phyloP scores from a whole-genome alignment of 2,113 vertebrate genomes.

The Rhabdomys dilectus region DNA sequence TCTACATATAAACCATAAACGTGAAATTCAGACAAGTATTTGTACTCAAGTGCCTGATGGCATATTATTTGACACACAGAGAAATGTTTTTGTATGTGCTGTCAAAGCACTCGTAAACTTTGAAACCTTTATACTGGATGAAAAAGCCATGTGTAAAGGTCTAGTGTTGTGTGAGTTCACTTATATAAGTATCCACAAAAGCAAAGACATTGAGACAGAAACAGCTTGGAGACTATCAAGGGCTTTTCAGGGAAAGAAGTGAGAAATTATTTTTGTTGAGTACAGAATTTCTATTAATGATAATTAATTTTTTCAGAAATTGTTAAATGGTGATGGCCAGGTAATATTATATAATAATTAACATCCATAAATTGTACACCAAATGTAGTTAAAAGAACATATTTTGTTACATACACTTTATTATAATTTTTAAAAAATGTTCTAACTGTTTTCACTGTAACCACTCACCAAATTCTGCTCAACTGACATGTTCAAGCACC shows the following conservation, averaged over 20 bases:
- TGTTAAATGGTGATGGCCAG: neutral
- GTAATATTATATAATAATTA: neutral
- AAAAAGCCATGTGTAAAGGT: neutral
- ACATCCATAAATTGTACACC: neutral
- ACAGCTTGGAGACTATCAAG: neutral
- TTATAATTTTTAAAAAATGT: neutral
- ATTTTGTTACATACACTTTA: neutral
- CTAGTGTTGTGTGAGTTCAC: neutral
- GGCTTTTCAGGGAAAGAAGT: neutral
- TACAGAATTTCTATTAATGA: neutral
- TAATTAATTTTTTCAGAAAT: neutral
- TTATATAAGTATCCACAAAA: neutral
- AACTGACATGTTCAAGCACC: neutral
- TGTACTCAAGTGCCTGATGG: too few relatives aligned
- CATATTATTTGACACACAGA: too few relatives aligned
- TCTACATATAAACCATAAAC: too few relatives aligned
- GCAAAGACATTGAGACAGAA: neutral
- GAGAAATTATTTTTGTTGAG: neutral
- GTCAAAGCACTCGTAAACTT: neutral
- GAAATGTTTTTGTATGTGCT: neutral
- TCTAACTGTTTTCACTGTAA: neutral
- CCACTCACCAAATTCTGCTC: neutral
- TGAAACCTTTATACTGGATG: neutral
- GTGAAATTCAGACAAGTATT: too few relatives aligned
- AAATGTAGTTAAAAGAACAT: constrained; percentile 10